phyloP scores from a whole-genome alignment of 2,113 vertebrate genomes.

The Cebus imitator region DNA sequence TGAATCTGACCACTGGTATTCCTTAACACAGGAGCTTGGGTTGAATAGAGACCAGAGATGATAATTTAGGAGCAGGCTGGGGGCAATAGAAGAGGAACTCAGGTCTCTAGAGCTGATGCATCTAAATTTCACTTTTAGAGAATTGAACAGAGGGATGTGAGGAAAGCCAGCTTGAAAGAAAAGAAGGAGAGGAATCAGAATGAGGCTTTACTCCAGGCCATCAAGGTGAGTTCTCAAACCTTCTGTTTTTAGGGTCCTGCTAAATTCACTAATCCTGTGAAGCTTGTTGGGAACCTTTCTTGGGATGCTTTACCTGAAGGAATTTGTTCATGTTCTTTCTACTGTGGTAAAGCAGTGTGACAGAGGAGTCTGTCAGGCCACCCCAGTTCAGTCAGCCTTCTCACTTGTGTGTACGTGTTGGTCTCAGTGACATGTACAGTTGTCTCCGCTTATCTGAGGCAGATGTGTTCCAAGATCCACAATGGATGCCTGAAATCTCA shows the following conservation, averaged over 20 bases:
- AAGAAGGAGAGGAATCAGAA: constrained; percentile 85
- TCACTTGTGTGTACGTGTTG: background rate
- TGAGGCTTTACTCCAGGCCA: constrained; percentile 86
- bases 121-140: constrained; percentile 83
- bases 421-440: background rate
- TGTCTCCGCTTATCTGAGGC: background rate
- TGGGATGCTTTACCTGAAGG: background rate
- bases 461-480: background rate
- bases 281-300: background rate
- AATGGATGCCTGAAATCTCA: background rate
- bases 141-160: constrained; percentile 89
- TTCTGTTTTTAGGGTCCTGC: background rate
- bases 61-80: background rate
- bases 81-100: background rate
- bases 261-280: background rate
- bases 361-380: background rate
- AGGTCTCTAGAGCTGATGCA: background rate
- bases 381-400: background rate
- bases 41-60: background rate
- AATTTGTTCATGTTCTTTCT: background rate
- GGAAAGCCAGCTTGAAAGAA: constrained; percentile 90
- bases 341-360: background rate
- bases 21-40: background rate
- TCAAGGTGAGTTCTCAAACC: constrained; percentile 86
- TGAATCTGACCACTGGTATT: background rate